Conservation (phyloP, 64 coral and sea anemone genomes). For the Anthopleura sola region DNA sequence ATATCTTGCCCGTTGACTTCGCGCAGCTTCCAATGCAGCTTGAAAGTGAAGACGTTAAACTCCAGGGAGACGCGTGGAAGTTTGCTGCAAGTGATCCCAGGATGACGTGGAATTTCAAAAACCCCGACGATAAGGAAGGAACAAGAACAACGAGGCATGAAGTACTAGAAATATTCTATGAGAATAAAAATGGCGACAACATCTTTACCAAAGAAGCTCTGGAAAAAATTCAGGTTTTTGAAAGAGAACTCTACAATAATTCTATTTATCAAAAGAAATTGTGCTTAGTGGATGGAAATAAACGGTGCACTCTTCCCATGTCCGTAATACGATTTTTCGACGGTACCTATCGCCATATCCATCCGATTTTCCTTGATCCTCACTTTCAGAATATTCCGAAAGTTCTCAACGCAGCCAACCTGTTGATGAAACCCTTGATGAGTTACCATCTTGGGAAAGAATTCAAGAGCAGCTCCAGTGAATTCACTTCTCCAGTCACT, state of each 20-base stretch:
- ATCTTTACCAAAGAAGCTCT: conserved; percentile 48
- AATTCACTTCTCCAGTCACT: neutral
- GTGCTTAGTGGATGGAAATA: conserved; percentile 20
- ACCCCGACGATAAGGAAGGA: conserved; percentile 1
- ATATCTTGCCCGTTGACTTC: conserved; percentile 42
- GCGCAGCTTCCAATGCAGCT: conserved; percentile 36
- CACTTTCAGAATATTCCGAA: conserved; percentile 42
- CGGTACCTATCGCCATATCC: conserved; percentile 29
- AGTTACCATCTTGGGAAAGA: conserved; percentile 42
- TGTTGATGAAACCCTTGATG: neutral
- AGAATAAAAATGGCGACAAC: conserved; percentile 31
- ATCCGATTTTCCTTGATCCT: conserved; percentile 42
- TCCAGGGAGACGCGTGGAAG: conserved; percentile 48
- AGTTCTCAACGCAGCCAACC: conserved; percentile 33
- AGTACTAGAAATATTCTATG: conserved; percentile 34
- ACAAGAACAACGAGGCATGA: conserved; percentile 2
- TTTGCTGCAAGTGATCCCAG: conserved; percentile 18
- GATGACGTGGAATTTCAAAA: conserved; percentile 3
- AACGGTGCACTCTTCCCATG: neutral
- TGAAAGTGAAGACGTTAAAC: conserved; percentile 21
- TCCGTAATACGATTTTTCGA: conserved; percentile 72
- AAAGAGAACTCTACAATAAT: conserved; percentile 27
- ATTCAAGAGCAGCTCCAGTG: neutral
- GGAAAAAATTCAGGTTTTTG: conserved; percentile 20
- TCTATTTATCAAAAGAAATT: conserved; percentile 34